Evolutionary conservation across 2,888 invertebrate genomes (phyloP).

Genomic region (Pammene fasciana): DNA sequence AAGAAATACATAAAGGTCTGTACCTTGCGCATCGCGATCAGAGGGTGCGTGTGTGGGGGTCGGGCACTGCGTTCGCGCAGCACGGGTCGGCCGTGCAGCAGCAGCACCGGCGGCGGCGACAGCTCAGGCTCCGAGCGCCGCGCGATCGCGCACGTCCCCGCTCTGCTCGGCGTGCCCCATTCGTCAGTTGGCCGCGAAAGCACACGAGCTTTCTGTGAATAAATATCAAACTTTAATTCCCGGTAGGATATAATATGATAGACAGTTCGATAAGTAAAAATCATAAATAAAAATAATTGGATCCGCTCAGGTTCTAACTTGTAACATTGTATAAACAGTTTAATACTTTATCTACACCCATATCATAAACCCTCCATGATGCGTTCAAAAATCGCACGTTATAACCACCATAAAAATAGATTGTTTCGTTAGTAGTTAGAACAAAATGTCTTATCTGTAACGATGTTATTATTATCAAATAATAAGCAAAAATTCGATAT

Average conservation of each 20-base stretch:
- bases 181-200: slow-evolving; percentile 87
- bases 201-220: slow-evolving; percentile 83
- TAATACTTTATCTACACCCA: too few species aligned
- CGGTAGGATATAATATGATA: background rate
- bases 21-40: slow-evolving; percentile 75
- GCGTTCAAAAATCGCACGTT: too few species aligned
- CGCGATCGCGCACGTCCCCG: slow-evolving; percentile 84
- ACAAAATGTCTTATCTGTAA: too few species aligned
- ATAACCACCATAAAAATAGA: too few species aligned
- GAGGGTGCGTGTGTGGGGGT: slow-evolving; percentile 76
- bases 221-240: background rate
- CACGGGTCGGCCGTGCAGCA: slow-evolving; percentile 79
- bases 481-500: too few species aligned
- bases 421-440: too few species aligned
- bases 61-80: slow-evolving; percentile 83
- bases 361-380: too few species aligned
- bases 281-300: too few species aligned
- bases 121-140: slow-evolving; percentile 78
- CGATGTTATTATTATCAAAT: too few species aligned
- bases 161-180: slow-evolving; percentile 85
- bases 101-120: slow-evolving; percentile 77
- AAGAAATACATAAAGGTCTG: too few species aligned
- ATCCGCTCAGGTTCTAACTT: too few species aligned
- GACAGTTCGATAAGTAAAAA: background rate
- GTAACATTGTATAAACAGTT: too few species aligned